Conservation (phyloP, 2,797 vertebrate species). For the Sternarchorhynchus goeldii region DNA sequence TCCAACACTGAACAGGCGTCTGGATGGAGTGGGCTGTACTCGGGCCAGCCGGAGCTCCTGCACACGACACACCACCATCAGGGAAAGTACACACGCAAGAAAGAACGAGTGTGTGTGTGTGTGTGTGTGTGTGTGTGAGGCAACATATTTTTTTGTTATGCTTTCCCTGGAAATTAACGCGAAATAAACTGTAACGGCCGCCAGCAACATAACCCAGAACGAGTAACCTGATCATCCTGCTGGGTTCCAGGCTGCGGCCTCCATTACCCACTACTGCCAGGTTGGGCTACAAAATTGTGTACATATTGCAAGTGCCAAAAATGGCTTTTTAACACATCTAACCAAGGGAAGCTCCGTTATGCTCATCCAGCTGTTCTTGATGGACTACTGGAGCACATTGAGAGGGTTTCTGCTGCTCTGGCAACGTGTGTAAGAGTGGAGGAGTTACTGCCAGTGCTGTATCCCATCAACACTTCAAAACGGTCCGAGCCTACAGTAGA, state of each 20-base stretch:
- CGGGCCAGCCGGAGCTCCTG: conserved; percentile 83
- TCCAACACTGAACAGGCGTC: conserved; percentile 78
- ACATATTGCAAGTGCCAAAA: too few relatives aligned
- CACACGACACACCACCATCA: background rate
- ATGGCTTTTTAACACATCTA: background rate
- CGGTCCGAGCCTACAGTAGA: background rate
- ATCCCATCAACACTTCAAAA: too few relatives aligned
- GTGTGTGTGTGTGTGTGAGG: background rate
- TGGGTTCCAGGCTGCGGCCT: too few relatives aligned
- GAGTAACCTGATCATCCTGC: background rate
- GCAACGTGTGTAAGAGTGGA: background rate
- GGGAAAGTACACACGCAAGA: background rate
- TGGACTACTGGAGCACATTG: background rate
- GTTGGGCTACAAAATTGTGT: too few relatives aligned
- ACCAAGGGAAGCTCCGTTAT: background rate
- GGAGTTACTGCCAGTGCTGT: background rate
- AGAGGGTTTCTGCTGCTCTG: too few relatives aligned
- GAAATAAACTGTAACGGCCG: background rate
- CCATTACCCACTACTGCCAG: too few relatives aligned
- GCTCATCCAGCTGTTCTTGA: background rate
- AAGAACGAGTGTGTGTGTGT: background rate
- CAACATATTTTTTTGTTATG: too few relatives aligned
- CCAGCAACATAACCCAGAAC: background rate
- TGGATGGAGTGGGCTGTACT: conserved; percentile 78
- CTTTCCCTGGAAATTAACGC: background rate